Base-by-base conservation (phyloP, 2,797 vertebrate genomes). In the Clarias pachynema region DNA sequence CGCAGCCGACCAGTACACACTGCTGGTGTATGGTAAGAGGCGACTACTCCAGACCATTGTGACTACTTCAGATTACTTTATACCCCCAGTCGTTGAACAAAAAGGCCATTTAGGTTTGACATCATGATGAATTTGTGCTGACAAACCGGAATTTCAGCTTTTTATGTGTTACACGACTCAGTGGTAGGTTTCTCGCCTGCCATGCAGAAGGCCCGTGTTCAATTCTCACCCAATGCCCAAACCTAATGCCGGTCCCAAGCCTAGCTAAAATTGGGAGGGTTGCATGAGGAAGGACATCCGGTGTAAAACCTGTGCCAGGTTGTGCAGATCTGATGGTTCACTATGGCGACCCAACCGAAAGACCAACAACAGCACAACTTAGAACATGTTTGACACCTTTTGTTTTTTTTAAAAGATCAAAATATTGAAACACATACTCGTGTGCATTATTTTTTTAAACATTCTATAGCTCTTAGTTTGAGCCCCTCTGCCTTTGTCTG, bases 1-100 rank as follows among this genome's bases (percentile, higher is more conserved):
- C 2, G 96, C 97, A 22, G 96, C 96, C 0, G 97, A 97, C 91
- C 96, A 97, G 86, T 98, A 97, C 88, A 96, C 96, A 12, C 93
- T 98, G 40, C 92, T 97, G 91, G 97, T 98, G 88, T 97, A 97
- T 4, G 97, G 97, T 97, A 91, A 97, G 97, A 57, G 57, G 75
- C 18, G 3, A 4, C 44, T 22, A 26, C 37, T 79, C 14, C 22
- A 34, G 31, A 59, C 29, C 29, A 15, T 3, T 78, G 20, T 10
- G 60, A n/a, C 22, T 79, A 12, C 10, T 20, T 57, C 53, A 20
- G 73, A 31, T 7, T 22, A 26, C 56, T 31, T 74, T 29, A 18
- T 15, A 20, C 18, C 3, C 44, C 29, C 9, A 29, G n/a, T 78
- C 56, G 14, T 37, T 5, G 56, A 78, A 60, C 0, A 0, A 24